phyloP scores from a whole-genome alignment of 2,888 invertebrate species.

The Nomada flava region DNA sequence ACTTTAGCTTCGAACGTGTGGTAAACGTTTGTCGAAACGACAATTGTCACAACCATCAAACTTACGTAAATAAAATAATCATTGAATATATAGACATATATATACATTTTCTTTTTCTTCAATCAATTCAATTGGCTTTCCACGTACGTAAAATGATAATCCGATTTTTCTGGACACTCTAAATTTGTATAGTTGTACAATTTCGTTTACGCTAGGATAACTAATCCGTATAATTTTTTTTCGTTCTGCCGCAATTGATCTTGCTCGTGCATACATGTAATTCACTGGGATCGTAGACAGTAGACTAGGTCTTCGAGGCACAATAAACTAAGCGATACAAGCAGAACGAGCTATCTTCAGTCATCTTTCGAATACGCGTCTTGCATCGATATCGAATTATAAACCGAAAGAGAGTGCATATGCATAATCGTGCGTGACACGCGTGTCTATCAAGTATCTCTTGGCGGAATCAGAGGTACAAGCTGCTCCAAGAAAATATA shows the following conservation, averaged over 20 bases:
- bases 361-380: constrained; percentile 38
- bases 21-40: too few relatives aligned
- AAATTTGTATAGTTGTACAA: not conserved
- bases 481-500: constrained; percentile 10
- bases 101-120: not conserved
- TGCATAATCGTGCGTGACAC: constrained; percentile 25
- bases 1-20: not conserved
- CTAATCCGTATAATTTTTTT: not conserved
- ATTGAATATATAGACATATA: not conserved
- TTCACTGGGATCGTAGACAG: not conserved
- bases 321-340: constrained; percentile 17
- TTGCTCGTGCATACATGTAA: not conserved
- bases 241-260: not conserved
- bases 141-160: not conserved
- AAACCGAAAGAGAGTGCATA: constrained; percentile 37
- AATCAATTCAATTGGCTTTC: not conserved
- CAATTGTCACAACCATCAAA: too few relatives aligned
- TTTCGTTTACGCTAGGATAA: not conserved
- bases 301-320: not conserved
- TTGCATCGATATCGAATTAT: constrained; percentile 15
- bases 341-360: constrained; percentile 16
- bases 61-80: not conserved
- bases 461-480: not conserved
- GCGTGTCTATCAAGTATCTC: constrained; percentile 23
- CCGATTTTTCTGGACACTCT: not conserved